A percentile compares a stretch with the other conserved stretches of the same genome.
Conservation (phyloP, 1,140 invertebrate species). For the Melanaphis sacchari region DNA sequence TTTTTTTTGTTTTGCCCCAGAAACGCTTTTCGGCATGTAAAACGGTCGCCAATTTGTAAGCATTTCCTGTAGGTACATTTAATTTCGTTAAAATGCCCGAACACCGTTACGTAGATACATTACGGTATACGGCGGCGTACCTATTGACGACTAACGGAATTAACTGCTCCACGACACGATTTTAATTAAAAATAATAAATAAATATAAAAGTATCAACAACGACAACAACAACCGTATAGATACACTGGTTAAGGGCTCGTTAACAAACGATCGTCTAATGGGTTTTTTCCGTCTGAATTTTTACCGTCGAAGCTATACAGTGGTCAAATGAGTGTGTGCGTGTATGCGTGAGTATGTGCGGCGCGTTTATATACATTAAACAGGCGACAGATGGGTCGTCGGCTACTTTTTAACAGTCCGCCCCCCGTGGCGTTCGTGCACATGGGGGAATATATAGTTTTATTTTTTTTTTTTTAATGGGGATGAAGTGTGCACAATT, state of each 20-base stretch:
- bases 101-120: background rate
- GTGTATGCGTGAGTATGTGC: background rate
- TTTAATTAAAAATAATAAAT: constrained; percentile 40
- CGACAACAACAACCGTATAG: background rate
- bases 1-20: background rate
- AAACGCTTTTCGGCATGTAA: background rate
- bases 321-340: background rate
- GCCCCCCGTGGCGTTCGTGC: constrained; percentile 25
- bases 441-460: constrained; percentile 28
- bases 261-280: constrained; percentile 33
- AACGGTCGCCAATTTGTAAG: constrained; percentile 35
- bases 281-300: constrained; percentile 5
- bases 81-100: constrained; percentile 37
- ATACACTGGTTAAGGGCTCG: background rate
- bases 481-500: constrained; percentile 48
- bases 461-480: constrained; percentile 41
- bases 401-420: constrained; percentile 31
- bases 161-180: constrained; percentile 36
- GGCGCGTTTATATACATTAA: background rate
- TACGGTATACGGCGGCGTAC: too few relatives aligned
- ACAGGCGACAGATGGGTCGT: constrained; percentile 44
- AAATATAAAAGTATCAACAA: background rate
- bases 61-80: constrained; percentile 27
- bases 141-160: background rate
- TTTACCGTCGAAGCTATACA: background rate